These are phyloP conservation scores for Thymallus thymallus DNA, from an alignment of 2,113 vertebrate genomes.

Conservation along the genomic window DNA sequence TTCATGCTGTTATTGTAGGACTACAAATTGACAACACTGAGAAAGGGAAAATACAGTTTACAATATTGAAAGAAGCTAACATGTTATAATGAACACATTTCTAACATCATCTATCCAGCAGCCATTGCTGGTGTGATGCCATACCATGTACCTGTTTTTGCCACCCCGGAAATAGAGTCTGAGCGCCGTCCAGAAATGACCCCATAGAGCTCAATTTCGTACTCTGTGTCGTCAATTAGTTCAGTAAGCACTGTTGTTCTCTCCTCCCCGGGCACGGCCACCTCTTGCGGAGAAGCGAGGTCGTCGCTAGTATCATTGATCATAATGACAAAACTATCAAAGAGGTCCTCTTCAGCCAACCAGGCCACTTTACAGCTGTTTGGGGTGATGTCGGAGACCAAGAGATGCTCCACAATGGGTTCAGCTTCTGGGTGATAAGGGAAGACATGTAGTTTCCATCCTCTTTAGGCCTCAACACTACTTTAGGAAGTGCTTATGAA, in stretches of 20 bases:
- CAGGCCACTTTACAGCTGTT: conserved; percentile 86
- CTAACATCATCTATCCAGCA: not conserved
- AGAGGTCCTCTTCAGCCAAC: conserved; percentile 85
- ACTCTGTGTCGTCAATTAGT: conserved; percentile 85
- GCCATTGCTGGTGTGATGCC: conserved; percentile 11
- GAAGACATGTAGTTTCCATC: conserved; percentile 38
- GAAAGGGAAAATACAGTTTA: not conserved
- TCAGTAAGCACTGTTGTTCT: conserved; percentile 77
- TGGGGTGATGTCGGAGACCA: conserved; percentile 80
- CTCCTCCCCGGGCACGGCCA: conserved; percentile 79
- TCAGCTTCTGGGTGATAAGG: conserved; percentile 81
- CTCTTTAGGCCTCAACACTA: conserved; percentile 26
- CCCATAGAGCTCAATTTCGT: conserved; percentile 87
- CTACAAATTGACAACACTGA: not conserved
- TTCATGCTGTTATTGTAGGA: conserved; percentile 42
- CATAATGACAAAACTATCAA: conserved; percentile 91
- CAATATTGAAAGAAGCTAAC: not conserved
- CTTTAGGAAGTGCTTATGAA: conserved; percentile 50
- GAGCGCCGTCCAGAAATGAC: conserved; percentile 81
- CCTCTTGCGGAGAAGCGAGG: conserved; percentile 76
- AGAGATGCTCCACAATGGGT: conserved; percentile 87
- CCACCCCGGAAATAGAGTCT: conserved; percentile 78
- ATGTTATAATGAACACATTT: not conserved
- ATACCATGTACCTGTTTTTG: conserved; percentile 86
- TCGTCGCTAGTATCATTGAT: conserved; percentile 76